Base-by-base conservation (phyloP, 2,113 vertebrate species). In the Coracopsis vasa region DNA sequence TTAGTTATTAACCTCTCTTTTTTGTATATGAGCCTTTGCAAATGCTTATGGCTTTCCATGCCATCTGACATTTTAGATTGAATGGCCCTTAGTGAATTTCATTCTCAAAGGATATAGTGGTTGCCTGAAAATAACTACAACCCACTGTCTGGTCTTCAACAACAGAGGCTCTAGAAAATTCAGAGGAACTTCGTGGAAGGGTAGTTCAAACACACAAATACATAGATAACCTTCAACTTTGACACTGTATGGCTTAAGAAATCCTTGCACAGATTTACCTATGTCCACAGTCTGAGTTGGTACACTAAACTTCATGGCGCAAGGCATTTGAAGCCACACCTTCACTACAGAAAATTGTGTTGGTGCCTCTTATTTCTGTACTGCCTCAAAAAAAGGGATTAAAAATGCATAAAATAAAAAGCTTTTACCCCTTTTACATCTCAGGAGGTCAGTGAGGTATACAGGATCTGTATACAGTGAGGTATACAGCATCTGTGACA, bases 341-440 rank as follows among this genome's bases (percentile, higher is more conserved):
- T 86, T 62, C 41, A 44, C 24, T 44, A 47, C 8, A 79, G 56
- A 88, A 48, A 89, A 78, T 4, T 24, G 10, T 41, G 33, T 41
- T 45, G 25, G 15, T 74, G 58, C 7, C 15, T 95, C 35, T 39
- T 64, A 29, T 45, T 77, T 92, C 69, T 67, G 33, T 33, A 51
- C 17, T 33, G 4, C 31, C 24, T 60, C 1, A 6, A 29, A 77
- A 48, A n/a, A 31, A 33, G 67, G 67, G 20, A 37, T 58, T 58
- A 19, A 39, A 42, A 37, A 37, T 14, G 21, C 13, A 33, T 11
- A 19, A 48, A 47, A 29, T 17, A 24, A 31, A 23, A 25, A 41
- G 6, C 19, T 96, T 91, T 97, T 95, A 92, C 92, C 35, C 53
- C 19, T 96, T 91, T 96, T 94, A 92, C 93, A 35, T 56, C 88